Percentiles rank a stretch among this genome's conserved stretches.
phyloP scores from a whole-genome alignment of 2,113 vertebrate genomes.

The Mesembrinibis cayennensis region DNA sequence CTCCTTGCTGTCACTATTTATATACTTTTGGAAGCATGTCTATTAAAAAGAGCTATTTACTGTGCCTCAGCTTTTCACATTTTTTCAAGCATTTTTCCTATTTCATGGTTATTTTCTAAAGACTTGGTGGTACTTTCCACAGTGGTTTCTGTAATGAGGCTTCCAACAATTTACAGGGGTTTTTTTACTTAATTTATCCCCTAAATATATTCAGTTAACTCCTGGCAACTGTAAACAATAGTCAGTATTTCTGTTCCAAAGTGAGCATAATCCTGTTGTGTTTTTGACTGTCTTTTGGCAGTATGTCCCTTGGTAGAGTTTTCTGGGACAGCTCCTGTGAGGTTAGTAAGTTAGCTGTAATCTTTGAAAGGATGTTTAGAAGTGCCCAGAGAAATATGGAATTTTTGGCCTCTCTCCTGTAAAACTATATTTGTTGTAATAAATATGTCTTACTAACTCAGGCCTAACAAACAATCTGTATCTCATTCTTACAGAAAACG shows the following conservation, averaged over 20 bases:
- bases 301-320: not conserved
- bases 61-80: not conserved
- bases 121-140: not conserved
- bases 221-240: not conserved
- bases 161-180: not conserved
- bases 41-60: not conserved
- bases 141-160: not conserved
- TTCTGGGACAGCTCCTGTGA: not conserved
- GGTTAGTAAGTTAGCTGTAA: not conserved
- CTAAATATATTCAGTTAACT: not conserved
- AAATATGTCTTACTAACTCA: not conserved
- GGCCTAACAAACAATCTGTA: not conserved
- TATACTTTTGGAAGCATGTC: not conserved
- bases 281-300: not conserved
- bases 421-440: not conserved
- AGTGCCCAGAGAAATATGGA: not conserved
- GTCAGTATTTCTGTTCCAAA: conserved; percentile 17
- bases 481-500: not conserved
- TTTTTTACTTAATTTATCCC: not conserved
- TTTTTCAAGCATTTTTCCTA: conserved; percentile 6
- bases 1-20: not conserved
- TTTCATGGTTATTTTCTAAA: not conserved
- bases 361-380: not conserved
- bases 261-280: not conserved
- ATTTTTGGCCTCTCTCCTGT: not conserved